Evolutionary conservation across 1,140 invertebrate genomes (phyloP), one percentile per base, ranked within the genome.

Genomic region (Cryptotermes secundus): DNA sequence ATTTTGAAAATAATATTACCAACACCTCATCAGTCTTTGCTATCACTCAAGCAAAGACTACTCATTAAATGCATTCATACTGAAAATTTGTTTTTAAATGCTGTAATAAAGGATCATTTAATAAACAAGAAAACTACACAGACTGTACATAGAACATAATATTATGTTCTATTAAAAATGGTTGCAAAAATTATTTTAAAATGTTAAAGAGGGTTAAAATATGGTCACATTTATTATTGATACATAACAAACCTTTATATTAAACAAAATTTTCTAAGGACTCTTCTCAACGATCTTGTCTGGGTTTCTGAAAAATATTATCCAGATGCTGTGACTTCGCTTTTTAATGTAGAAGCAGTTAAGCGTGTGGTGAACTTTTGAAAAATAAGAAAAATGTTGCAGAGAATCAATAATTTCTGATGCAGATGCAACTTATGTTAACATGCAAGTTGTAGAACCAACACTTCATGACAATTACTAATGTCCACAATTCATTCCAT

Each of bases 161-260:
- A 72, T 72, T n/a, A 31, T n/a, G 7, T 7, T 1, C 26, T 31
- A 31, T 72, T 72, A 31, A 72, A 31, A 72, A 72, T 16, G 31
- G 59, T 31, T n/a, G 59, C 59, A 72, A 72, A 72, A 2, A 31
- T 72, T 26, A 72, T 31, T 31, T 72, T 31, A n/a, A 72, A 72
- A 72, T 72, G 59, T n/a, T 31, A 72, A 72, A 72, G 59, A 26
- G n/a, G n/a, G n/a, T 72, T 72, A 72, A 72, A 72, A 72, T 72
- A 7, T 72, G 59, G n/a, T n/a, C 59, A 72, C 59, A 72, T 72
- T 72, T 72, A 72, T 72, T n/a, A 72, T 16, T 31, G 59, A 72
- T 31, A 72, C 59, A 72, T 16, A 59, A 59, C 59, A 72, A 10
- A 72, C 59, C 59, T 72, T 72, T 31, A 31, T n/a, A 59, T 59